Evolutionary conservation across 2,113 vertebrate species (phyloP), one percentile per base, ranked within the genome.

Genomic region (Neopipo cinnamomea): DNA sequence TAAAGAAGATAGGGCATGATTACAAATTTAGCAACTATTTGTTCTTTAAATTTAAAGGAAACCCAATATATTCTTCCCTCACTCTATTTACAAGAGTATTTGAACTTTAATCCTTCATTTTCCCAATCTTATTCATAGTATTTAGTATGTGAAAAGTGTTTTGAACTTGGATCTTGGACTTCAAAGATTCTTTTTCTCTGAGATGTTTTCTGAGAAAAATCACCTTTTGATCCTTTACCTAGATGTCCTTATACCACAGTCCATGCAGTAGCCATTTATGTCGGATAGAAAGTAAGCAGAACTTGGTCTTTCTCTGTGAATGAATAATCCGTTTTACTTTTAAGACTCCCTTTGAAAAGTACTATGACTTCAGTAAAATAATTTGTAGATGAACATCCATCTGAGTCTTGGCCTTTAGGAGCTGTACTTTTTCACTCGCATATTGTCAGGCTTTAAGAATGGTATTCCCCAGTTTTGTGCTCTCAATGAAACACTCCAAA

Each of bases 1-100:
- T 41, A 59, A 84, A 83, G n/a, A 42, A 92, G 44, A 91, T 20
- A 92, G 56, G 15, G 23, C 9, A 92, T 50, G 76, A 74, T 63
- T 63, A 84, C 41, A 92, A 53, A 85, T 74, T 42, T 15, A 89
- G 25, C 24, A 55, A 46, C 23, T 62, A 37, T 3, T 70, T 75
- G 3, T 37, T 89, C 28, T 79, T 93, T 72, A 79, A 39, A n/a
- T 59, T 22, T 49, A 74, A 63, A 66, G 30, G 20, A 77, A 92
- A 62, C 7, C 3, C 14, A 44, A 33, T 7, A 49, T n/a, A 16
- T 11, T 47, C 6, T 74, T 71, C 24, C 4, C 68, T 76, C 25
- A 16, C 18, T 56, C 17, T 85, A 3, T 75, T 92, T 39, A 22
- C 42, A 44, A 53, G 22, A 66, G 7, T 10, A 31, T 85, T 86